Base-by-base conservation (phyloP, 1,140 invertebrate genomes). In the Oncopodura yosiiana region DNA sequence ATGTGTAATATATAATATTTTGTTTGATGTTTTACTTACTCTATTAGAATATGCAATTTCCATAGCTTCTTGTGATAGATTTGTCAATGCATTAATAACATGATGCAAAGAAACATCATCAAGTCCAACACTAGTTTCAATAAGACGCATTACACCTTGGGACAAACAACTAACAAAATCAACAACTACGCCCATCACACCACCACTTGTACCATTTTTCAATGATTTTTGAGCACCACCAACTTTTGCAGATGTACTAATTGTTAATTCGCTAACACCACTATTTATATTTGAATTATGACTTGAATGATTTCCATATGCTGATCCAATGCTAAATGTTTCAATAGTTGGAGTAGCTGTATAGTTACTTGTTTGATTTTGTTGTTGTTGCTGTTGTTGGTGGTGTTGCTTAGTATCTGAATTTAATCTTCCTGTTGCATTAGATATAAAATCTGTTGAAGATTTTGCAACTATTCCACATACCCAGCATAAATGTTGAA, bases 51-150 rank as follows among this genome's bases (percentile, higher is more conserved):
- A 94, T 0, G 92, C 92, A 24, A 97, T 73, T 66, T 97, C 94
- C 90, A 97, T 95, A 19, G 94, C 89, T 71, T 99, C 94, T 60
- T 91, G 83, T 2, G 91, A 95, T 4, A 98, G 73, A 73, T 95
- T 94, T 67, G 93, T 95, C 0, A 99, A 74, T 5, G 94, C 94
- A 73, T 97, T 93, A 48, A 98, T 94, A 3, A 99, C 74, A 73
- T 98, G 91, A 71, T 97, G 91, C 0, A 99, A 73, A 3, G 92
- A 89, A 2, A 92, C 90, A 69, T 97, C 92, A 69, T 95, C 87
- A 38, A 97, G 75, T 70, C 87, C 84, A 69, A 90, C 87, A 64
- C 90, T 94, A 16, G 89, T 92, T 72, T 97, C 92, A 69, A 97
- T 96, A 8, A 96, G 76, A 59, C 87, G 78, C 43, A 87, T 93